Percentiles rank a stretch among this genome's conserved stretches.
Conservation (phyloP, 2,888 invertebrate species). For the Thelaira solivaga region DNA sequence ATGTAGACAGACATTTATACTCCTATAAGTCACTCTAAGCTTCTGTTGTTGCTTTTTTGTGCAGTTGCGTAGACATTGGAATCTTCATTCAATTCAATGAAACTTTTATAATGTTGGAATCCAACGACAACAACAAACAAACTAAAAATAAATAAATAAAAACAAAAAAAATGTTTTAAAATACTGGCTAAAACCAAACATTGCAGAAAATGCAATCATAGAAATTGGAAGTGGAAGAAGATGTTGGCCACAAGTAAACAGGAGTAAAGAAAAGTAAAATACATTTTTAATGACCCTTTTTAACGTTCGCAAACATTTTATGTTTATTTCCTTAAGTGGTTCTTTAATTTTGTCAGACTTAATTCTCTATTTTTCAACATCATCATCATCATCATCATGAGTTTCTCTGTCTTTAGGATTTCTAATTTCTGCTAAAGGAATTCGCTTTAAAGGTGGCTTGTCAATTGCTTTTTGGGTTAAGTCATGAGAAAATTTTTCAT, state of each 20-base stretch:
- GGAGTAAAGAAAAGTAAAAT: conserved; percentile 50
- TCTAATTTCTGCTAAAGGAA: no score
- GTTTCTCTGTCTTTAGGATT: neutral
- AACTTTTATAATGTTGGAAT: conserved; percentile 32
- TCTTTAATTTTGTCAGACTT: conserved; percentile 64
- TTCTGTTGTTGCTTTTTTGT: conserved; percentile 35
- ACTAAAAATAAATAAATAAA: conserved; percentile 7
- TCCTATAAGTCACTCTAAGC: conserved; percentile 49
- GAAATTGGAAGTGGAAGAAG: conserved; percentile 26
- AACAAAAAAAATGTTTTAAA: no score
- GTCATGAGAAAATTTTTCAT: neutral
- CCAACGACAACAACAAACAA: no score
- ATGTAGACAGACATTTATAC: conserved; percentile 57
- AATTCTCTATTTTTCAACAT: conserved; percentile 6
- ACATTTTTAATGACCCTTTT: conserved; percentile 59
- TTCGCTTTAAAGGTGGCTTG: neutral
- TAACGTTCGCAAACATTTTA: conserved; percentile 56
- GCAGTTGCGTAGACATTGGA: conserved; percentile 37
- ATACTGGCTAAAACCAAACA: neutral
- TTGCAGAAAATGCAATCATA: conserved; percentile 16
- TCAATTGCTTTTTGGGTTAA: neutral
- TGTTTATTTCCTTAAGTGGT: conserved; percentile 62
- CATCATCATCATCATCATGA: conserved; percentile 12
- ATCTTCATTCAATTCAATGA: conserved; percentile 51
- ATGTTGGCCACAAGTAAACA: conserved; percentile 37